Percentiles rank a stretch among this genome's conserved stretches.
Evolutionary conservation across 2,888 invertebrate species (phyloP).

Genomic region (Lithophane leautieri): DNA sequence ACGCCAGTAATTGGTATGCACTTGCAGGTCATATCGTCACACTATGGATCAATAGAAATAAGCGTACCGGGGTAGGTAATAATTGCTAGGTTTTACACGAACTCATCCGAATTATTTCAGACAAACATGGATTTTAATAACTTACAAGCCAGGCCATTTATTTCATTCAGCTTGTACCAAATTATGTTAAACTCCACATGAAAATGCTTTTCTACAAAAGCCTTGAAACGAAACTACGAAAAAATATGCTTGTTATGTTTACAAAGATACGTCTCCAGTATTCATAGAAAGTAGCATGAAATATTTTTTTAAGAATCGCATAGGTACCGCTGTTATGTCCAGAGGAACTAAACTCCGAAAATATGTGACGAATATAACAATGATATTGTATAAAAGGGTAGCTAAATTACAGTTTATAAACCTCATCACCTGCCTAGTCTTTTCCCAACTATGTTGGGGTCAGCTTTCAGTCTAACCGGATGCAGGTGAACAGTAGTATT

Average conservation of each 20-base stretch:
- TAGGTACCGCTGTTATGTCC: not conserved
- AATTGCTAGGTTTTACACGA: not conserved
- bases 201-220: constrained; percentile 18
- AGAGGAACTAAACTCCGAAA: not conserved
- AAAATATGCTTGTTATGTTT: not conserved
- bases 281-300: not conserved
- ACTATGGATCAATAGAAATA: not conserved
- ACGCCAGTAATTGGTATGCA: not conserved
- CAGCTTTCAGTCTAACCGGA: not conserved
- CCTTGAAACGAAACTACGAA: constrained; percentile 5
- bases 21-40: not conserved
- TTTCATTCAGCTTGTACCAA: not conserved
- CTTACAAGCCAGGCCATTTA: not conserved
- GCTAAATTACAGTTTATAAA: not conserved
- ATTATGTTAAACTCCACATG: not conserved
- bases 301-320: not conserved
- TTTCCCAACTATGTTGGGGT: not conserved
- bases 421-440: not conserved
- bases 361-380: not conserved
- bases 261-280: not conserved
- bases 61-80: not conserved
- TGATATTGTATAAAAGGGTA: not conserved
- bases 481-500: not conserved
- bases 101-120: not conserved
- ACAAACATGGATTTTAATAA: not conserved